phyloP scores from a whole-genome alignment of 2,797 vertebrate species.

The Enteromius thamalakanensis region DNA sequence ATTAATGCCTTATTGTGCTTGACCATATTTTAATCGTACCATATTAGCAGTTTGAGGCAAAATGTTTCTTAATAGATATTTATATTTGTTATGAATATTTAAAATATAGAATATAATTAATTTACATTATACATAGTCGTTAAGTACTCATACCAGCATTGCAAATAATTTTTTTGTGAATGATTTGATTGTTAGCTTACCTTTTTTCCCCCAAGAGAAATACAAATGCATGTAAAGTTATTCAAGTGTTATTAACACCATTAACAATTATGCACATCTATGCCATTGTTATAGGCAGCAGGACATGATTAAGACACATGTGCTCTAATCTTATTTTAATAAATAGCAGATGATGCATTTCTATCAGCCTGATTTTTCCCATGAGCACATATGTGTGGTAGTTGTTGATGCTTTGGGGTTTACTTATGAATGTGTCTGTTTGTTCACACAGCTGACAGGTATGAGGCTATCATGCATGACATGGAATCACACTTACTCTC shows the following conservation, averaged over 20 bases:
- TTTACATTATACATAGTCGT: neutral
- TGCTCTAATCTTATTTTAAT: conserved; percentile 1
- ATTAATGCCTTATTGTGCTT: neutral
- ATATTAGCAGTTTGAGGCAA: neutral
- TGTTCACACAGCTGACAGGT: conserved; percentile 33
- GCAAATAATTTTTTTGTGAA: neutral
- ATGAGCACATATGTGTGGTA: neutral
- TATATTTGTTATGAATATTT: neutral
- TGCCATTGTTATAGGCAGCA: neutral
- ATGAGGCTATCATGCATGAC: conserved; percentile 15
- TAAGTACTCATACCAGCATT: neutral
- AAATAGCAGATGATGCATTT: neutral
- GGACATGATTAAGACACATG: neutral
- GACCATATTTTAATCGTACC: neutral
- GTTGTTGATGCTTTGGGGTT: neutral
- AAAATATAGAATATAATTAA: neutral
- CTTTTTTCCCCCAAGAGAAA: neutral
- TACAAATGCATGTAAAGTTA: neutral
- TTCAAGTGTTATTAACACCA: neutral
- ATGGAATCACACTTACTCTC: conserved; percentile 23
- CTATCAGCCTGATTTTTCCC: neutral
- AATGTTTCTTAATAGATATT: neutral
- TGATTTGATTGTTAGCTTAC: neutral
- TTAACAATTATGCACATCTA: conserved; percentile 1
- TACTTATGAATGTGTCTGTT: conserved; percentile 32